These are phyloP conservation scores for Tromatobia lineatoria DNA, from an alignment of 2,888 invertebrate genomes.

Conservation along the genomic window DNA sequence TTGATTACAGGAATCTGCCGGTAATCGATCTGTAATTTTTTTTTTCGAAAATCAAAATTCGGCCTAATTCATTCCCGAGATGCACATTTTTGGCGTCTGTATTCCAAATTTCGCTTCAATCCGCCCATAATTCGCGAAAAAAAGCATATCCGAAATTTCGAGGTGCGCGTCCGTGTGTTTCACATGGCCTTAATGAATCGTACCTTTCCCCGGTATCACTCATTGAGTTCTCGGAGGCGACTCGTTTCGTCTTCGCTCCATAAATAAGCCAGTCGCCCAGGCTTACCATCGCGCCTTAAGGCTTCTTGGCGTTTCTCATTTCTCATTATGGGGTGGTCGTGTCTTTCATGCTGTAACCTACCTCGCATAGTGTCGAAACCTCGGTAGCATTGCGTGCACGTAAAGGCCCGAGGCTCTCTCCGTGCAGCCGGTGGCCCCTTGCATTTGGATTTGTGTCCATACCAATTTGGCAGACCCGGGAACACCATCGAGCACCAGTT, in stretches of 20 bases:
- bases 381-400: not conserved
- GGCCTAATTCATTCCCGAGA: too few relatives aligned
- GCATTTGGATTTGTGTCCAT: slow-evolving; percentile 46
- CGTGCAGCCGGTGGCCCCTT: not conserved
- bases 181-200: too few relatives aligned
- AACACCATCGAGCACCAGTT: not conserved
- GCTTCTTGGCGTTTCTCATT: slow-evolving; percentile 41
- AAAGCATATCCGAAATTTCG: too few relatives aligned
- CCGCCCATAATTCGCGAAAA: too few relatives aligned
- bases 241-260: slow-evolving; percentile 47
- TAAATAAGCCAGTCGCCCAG: not conserved
- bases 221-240: not conserved
- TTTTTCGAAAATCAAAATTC: too few relatives aligned
- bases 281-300: not conserved
- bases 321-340: slow-evolving; percentile 18
- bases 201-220: not conserved
- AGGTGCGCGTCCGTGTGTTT: too few relatives aligned
- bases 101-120: too few relatives aligned
- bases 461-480: not conserved
- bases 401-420: not conserved
- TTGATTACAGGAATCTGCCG: too few relatives aligned
- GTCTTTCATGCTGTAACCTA: slow-evolving; percentile 55
- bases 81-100: too few relatives aligned
- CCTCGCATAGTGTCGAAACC: slow-evolving; percentile 40
- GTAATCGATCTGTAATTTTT: too few relatives aligned